Base-by-base conservation (phyloP, 2,888 invertebrate species). In the Drosophila paranaensis region DNA sequence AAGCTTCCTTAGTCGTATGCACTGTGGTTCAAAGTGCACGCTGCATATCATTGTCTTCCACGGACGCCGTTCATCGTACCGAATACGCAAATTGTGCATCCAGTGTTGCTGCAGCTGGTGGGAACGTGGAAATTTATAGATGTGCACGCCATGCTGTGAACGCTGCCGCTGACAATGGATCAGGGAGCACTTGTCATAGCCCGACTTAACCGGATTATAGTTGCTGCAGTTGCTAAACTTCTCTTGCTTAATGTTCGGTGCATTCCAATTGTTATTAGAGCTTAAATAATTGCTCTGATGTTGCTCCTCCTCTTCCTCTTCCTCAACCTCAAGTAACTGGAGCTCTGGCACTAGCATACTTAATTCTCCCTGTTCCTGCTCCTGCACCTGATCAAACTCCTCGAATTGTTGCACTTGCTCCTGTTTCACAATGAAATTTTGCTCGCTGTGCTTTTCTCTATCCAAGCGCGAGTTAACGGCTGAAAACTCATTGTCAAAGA, bases 11-110 rank as follows among this genome's bases (percentile, higher is more conserved):
- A 79, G 61, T 27, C 74, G 64, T 6, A 87, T 78, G 54, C 90
- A 88, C 5, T 57, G 56, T 6, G 77, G 56, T 39, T 88, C 90
- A 33, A 88, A 88, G 39, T 88, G 88, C 2, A 56, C 89, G 60
- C 89, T 86, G 43, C 88, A 88, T 20, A 88, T 89, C 71, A 88
- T 79, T 3, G 78, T 88, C 51, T 90, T 90, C 81, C 90, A 89
- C 16, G 90, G 89, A 0, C 81, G 73, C 3, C 71, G 60, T 8
- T 85, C 85, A 35, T 89, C 88, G 46, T 85, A 90, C 6, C 64
- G 63, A 6, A 88, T 84, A 6, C 79, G 74, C 30, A 88, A 64
- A 37, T 88, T 88, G 55, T 90, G 89, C 76, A 81, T 78, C 88
- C 88, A 88, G 1, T 69, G 81, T 48, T 79, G 70, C 48, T 87